A percentile compares a stretch with the other conserved stretches of the same genome.
phyloP scores from a whole-genome alignment of 2,797 vertebrate genomes.

The Cyprinodon diabolis region DNA sequence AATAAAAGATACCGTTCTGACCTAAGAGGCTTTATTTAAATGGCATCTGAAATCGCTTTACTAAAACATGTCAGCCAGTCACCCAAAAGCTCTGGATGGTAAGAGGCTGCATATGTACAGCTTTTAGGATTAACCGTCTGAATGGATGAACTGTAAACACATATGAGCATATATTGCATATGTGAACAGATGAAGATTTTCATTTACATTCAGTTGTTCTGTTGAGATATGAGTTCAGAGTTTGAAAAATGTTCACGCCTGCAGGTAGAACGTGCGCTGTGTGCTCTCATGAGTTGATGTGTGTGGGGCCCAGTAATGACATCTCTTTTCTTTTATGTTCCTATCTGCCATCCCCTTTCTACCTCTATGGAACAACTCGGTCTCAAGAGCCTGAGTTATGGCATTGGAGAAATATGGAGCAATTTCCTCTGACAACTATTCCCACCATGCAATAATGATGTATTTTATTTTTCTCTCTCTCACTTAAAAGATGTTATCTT shows the following conservation, averaged over 20 bases:
- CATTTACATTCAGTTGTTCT: constrained; percentile 20
- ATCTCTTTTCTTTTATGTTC: constrained; percentile 53
- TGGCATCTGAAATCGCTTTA: constrained; percentile 59
- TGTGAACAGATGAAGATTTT: neutral
- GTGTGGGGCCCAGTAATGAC: constrained; percentile 31
- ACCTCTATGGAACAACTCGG: constrained; percentile 33
- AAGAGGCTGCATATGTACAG: constrained; percentile 39
- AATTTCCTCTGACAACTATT: constrained; percentile 54
- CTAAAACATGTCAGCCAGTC: constrained; percentile 41
- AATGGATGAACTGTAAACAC: constrained; percentile 12
- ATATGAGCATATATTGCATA: constrained; percentile 12
- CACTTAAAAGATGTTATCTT: neutral
- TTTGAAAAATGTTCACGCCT: neutral
- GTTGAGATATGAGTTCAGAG: neutral
- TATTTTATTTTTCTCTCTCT: constrained; percentile 9
- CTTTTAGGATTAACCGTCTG: constrained; percentile 47
- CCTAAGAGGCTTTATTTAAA: constrained; percentile 56
- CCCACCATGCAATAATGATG: constrained; percentile 36
- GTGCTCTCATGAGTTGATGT: constrained; percentile 13
- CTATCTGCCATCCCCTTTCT: constrained; percentile 48
- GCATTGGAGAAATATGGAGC: constrained; percentile 49
- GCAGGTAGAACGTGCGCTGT: neutral
- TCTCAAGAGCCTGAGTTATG: constrained; percentile 50
- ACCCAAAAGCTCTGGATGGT: constrained; percentile 54
- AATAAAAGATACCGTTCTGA: constrained; percentile 78